A percentile compares a stretch with the other conserved stretches of the same genome.
Evolutionary conservation across 2,113 vertebrate genomes (phyloP).

Genomic region (Halichoeres trimaculatus): DNA sequence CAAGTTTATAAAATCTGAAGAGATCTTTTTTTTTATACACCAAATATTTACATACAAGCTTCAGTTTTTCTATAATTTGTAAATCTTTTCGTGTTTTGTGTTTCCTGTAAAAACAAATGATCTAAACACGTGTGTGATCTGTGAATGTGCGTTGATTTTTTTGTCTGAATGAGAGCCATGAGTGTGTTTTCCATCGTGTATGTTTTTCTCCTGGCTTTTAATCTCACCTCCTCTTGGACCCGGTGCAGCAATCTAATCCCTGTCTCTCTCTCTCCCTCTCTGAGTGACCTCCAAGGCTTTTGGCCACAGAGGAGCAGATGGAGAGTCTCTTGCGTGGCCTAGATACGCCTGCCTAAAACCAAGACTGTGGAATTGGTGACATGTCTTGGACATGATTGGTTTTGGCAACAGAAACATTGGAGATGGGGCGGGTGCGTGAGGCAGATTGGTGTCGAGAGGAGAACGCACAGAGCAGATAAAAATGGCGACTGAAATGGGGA

Average conservation of each 20-base stretch:
- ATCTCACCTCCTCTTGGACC: conserved; percentile 69
- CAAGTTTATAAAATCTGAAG: too few species aligned
- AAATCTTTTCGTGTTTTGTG: background rate
- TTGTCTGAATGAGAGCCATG: conserved; percentile 4
- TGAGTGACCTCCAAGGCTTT: conserved; percentile 61
- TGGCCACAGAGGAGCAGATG: conserved; percentile 70
- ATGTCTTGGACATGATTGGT: conserved; percentile 60
- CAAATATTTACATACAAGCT: too few species aligned
- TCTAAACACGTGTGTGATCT: background rate
- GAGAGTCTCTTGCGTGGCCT: conserved; percentile 70
- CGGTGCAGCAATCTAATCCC: conserved; percentile 70
- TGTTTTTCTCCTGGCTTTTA: conserved; percentile 57
- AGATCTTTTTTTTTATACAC: too few species aligned
- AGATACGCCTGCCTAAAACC: conserved; percentile 63
- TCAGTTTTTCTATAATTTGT: too few species aligned
- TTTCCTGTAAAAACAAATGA: background rate
- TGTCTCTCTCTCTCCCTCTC: conserved; percentile 25
- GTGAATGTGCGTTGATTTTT: background rate
- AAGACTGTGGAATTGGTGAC: conserved; percentile 56
- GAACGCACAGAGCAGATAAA: conserved; percentile 39
- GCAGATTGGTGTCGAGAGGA: conserved; percentile 39
- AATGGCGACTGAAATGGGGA: conserved; percentile 5
- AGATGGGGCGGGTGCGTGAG: conserved; percentile 22
- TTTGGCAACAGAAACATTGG: conserved; percentile 48
- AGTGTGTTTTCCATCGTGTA: conserved; percentile 6